These are phyloP conservation scores for Ophioninae sp. DNA, from an alignment of 2,888 invertebrate genomes.

Conservation along the genomic window DNA sequence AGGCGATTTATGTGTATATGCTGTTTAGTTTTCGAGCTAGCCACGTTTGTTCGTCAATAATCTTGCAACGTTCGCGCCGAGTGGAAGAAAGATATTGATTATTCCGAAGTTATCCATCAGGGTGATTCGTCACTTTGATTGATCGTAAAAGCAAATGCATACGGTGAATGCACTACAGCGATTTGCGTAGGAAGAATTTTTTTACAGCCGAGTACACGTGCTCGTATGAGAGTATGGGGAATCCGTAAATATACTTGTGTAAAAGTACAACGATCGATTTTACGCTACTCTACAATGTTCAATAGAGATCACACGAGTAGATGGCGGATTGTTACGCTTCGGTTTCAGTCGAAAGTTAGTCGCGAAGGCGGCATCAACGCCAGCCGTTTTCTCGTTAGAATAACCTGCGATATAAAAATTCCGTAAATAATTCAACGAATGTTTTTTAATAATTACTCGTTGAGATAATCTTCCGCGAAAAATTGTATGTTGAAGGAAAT, in stretches of 20 bases:
- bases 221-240: not conserved
- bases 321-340: not conserved
- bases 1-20: not conserved
- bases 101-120: constrained; percentile 4
- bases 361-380: not conserved
- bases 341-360: not conserved
- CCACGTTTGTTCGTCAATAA: not conserved
- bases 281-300: not conserved
- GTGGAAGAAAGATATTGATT: constrained; percentile 12
- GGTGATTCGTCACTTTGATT: constrained; percentile 20
- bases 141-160: constrained; percentile 19
- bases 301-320: not conserved
- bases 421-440: not conserved
- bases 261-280: constrained; percentile 21
- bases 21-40: not conserved
- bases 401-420: not conserved
- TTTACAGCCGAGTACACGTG: constrained; percentile 15
- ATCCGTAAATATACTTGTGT: constrained; percentile 5
- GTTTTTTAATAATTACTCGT: not conserved
- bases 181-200: constrained; percentile 33
- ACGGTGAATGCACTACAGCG: constrained; percentile 34
- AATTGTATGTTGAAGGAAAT: constrained; percentile 24
- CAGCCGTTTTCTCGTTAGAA: not conserved
- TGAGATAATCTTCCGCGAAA: not conserved
- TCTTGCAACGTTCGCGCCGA: not conserved